A percentile compares a stretch with the other conserved stretches of the same genome.
These are phyloP conservation scores for Ispidina lecontei DNA, from an alignment of 2,797 vertebrate genomes.

Conservation along the genomic window DNA sequence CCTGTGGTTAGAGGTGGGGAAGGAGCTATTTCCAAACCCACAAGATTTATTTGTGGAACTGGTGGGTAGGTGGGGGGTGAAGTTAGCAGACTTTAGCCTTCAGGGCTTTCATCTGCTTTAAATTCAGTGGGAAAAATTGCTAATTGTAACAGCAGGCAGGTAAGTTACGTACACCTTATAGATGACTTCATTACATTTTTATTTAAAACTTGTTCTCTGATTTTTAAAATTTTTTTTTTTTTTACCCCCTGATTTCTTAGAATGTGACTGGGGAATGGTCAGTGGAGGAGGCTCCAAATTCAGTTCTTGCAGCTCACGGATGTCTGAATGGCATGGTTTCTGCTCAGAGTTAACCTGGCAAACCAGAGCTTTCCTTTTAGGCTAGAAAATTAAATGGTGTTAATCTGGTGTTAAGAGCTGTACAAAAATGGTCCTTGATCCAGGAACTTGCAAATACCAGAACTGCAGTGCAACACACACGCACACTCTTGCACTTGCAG, in stretches of 20 bases:
- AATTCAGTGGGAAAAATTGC: not conserved
- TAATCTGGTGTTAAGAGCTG: not conserved
- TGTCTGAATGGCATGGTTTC: not conserved
- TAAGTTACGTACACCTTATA: not conserved
- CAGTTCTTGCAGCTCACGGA: fast-evolving
- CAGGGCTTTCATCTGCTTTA: constrained; percentile 56
- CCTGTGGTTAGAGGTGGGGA: constrained; percentile 53
- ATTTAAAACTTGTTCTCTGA: not conserved
- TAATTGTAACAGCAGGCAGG: not conserved
- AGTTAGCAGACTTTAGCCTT: constrained; percentile 40
- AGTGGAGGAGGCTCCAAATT: not conserved
- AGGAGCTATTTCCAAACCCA: constrained; percentile 47
- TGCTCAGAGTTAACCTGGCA: not conserved
- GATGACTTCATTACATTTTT: not conserved
- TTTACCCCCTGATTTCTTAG: not conserved
- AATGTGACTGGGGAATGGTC: not conserved
- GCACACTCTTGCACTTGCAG: fast-evolving
- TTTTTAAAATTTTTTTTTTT: not conserved
- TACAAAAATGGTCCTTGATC: not conserved
- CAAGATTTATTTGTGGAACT: constrained; percentile 65
- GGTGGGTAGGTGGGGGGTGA: constrained; percentile 19
- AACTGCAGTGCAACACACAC: fast-evolving
- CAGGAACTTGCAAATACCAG: not conserved
- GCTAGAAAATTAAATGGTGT: not conserved
- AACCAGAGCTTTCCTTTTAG: not conserved